Conservation (phyloP, 2,113 vertebrate genomes). For the Actenoides hombroni region DNA sequence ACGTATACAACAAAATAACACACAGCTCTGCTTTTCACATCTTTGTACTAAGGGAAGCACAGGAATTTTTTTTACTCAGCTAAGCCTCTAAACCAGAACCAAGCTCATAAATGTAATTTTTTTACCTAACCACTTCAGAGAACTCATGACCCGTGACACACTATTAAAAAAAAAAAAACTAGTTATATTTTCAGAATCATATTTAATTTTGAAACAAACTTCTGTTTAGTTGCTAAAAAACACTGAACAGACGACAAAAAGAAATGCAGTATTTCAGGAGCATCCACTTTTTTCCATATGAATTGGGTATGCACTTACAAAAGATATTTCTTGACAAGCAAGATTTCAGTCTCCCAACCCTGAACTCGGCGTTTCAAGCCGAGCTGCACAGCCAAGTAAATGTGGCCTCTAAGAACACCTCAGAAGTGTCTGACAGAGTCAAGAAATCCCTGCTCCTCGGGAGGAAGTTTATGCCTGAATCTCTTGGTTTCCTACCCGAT, state of each 20-base stretch:
- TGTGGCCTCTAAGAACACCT: neutral
- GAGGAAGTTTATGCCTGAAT: neutral
- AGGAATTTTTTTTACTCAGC: neutral
- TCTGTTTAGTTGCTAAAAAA: neutral
- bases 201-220: neutral
- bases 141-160: neutral
- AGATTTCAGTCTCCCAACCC: neutral
- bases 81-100: neutral
- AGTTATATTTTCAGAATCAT: neutral
- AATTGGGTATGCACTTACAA: neutral
- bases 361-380: neutral
- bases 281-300: neutral
- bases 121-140: neutral
- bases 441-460: neutral
- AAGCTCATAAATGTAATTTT: neutral
- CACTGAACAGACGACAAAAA: neutral
- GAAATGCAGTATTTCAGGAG: neutral
- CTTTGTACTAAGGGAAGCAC: neutral
- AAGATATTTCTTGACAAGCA: neutral
- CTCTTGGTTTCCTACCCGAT: neutral
- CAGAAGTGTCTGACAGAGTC: neutral
- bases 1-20: neutral
- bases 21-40: neutral
- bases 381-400: neutral
- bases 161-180: neutral